phyloP scores from a whole-genome alignment of 2,113 vertebrate species.

The Tautogolabrus adspersus region DNA sequence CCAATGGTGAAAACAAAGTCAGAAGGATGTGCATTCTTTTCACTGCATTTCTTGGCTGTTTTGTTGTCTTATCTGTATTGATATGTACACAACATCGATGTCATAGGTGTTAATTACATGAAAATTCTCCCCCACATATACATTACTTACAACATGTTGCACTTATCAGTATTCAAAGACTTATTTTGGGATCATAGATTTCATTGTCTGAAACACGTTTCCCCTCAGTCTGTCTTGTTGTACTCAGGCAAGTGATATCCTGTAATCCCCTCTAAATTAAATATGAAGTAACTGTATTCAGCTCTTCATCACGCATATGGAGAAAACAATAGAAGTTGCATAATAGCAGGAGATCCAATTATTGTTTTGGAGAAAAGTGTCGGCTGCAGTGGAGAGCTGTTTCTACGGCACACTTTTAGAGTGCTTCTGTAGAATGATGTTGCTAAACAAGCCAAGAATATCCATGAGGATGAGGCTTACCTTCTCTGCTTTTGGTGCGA shows the following conservation, averaged over 20 bases:
- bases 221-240: not conserved
- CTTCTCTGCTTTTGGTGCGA: constrained; percentile 89
- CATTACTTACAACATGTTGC: not conserved
- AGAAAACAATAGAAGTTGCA: constrained; percentile 17
- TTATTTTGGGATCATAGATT: not conserved
- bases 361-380: constrained; percentile 19
- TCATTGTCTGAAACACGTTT: not conserved
- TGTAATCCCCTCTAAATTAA: not conserved
- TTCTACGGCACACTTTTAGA: not conserved
- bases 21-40: not conserved
- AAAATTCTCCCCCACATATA: not conserved
- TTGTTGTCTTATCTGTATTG: not conserved
- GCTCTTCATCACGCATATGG: constrained; percentile 7
- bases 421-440: not conserved
- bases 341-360: constrained; percentile 14
- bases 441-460: not conserved
- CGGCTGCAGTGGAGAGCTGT: not conserved
- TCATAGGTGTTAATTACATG: not conserved
- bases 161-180: not conserved
- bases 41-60: not conserved
- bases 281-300: not conserved
- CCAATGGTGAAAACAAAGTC: not conserved
- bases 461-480: constrained; percentile 72
- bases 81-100: not conserved
- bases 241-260: not conserved